Percentiles rank a stretch among this genome's conserved stretches.
Conservation (phyloP, 2,797 vertebrate species). For the Falco novaeseelandiae region DNA sequence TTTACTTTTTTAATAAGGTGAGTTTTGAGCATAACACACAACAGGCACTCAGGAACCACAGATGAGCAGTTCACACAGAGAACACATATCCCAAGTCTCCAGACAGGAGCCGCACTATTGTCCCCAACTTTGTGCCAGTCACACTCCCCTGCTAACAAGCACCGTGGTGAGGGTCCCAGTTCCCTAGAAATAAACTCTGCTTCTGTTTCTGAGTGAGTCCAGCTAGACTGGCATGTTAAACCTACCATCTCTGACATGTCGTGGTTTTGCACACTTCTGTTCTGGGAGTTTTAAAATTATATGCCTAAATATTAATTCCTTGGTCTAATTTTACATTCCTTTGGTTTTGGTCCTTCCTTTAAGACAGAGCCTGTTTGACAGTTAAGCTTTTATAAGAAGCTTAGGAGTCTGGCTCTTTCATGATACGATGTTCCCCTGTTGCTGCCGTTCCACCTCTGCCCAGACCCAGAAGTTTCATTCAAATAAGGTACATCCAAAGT, state of each 20-base stretch:
- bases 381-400: background rate
- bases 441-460: background rate
- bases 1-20: background rate
- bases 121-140: background rate
- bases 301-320: background rate
- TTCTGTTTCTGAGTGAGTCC: background rate
- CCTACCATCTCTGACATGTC: rapidly evolving
- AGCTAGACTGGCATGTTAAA: background rate
- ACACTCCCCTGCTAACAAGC: background rate
- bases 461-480: background rate
- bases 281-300: background rate
- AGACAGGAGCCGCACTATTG: background rate
- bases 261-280: background rate
- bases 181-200: background rate
- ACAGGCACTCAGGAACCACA: background rate
- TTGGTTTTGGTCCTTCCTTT: background rate
- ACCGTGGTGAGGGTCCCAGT: rapidly evolving
- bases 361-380: background rate
- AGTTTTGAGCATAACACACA: background rate
- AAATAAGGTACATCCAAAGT: background rate
- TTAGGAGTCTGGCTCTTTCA: rapidly evolving
- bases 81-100: background rate
- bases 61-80: background rate
- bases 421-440: rapidly evolving
- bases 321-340: background rate